Base-by-base conservation (phyloP, 2,888 invertebrate genomes). In the Glyphotaelius pellucidus region DNA sequence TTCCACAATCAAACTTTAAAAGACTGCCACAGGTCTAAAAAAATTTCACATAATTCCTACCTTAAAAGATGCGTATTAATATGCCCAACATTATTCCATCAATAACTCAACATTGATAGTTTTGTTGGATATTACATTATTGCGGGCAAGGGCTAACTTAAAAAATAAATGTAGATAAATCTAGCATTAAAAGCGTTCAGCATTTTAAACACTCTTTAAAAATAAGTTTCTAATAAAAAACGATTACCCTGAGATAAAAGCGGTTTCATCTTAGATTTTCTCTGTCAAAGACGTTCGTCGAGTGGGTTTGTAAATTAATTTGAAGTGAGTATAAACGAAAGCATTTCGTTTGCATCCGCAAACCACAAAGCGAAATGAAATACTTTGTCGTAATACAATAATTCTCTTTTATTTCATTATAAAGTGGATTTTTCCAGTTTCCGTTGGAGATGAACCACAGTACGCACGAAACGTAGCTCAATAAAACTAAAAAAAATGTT, bases 401-500 rank as follows among this genome's bases (percentile, higher is more conserved):
- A 67, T 67, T 67, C 25, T 25, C 67, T 67, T 67, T 67, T 67
- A 25, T 67, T 67, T 67, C 67, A 67, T 67, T 67, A 67, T 67
- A 25, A 67, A 67, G 67, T 25, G 67, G 67, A 25, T 67, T 42
- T 30, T 42, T 14, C 5, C 86, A 86, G 42, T 42, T 86, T 86
- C 15, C 14, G 42, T 30, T 30, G 38, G n/a, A 86, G 25, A 86
- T 25, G 15, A 38, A 47, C 30, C 85, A 86, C 67, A n/a, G 25
- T n/a, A 67, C 85, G n/a, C n/a, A 42, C n/a, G 86, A 30, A 86
- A 35, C 38, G 42, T 47, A n/a, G n/a, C 30, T 12, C n/a, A 86
- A n/a, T 86, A 38, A 42, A 86, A 86, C 86, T 86, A 35, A 38
- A 35, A 85, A 85, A 86, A 86, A 47, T 86, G 86, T 86, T 47